Percentiles rank a stretch among this genome's conserved stretches.
These are phyloP conservation scores for Caenorhabditis japonica DNA, from an alignment of 2,888 invertebrate species.

Conservation along the genomic window DNA sequence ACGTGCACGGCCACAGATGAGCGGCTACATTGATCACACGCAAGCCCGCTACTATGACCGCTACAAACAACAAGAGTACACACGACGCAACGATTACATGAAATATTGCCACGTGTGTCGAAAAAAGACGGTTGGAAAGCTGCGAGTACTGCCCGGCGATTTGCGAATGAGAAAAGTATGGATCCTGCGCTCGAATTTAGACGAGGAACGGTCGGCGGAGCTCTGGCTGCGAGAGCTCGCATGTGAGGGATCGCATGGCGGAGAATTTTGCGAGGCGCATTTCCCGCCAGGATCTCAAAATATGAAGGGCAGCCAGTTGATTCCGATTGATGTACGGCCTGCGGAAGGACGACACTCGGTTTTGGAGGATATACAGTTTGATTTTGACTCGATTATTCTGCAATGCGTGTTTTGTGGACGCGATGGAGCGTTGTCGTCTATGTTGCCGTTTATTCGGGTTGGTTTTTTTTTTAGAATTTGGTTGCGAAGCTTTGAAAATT, in stretches of 20 bases:
- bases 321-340: conserved; percentile 25
- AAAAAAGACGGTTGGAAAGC: conserved; percentile 55
- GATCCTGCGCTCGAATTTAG: conserved; percentile 60
- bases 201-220: conserved; percentile 59
- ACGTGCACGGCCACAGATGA: conserved; percentile 5
- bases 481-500: no score
- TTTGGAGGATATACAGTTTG: conserved; percentile 55
- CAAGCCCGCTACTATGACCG: conserved; percentile 51
- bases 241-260: conserved; percentile 59
- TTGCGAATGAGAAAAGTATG: conserved; percentile 58
- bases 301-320: conserved; percentile 51
- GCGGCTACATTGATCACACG: conserved; percentile 23
- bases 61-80: conserved; percentile 53
- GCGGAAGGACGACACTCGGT: conserved; percentile 54
- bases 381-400: conserved; percentile 55
- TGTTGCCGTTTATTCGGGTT: conserved; percentile 57
- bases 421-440: conserved; percentile 34
- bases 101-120: conserved; percentile 63
- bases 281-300: conserved; percentile 53
- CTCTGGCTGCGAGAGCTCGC: conserved; percentile 57
- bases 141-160: conserved; percentile 61
- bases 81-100: conserved; percentile 56
- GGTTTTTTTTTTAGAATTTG: no score
- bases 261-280: conserved; percentile 56
- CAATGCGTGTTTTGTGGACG: conserved; percentile 56